A percentile compares a stretch with the other conserved stretches of the same genome.
Conservation (phyloP, 2,888 invertebrate species). For the Lochmaea crataegi region DNA sequence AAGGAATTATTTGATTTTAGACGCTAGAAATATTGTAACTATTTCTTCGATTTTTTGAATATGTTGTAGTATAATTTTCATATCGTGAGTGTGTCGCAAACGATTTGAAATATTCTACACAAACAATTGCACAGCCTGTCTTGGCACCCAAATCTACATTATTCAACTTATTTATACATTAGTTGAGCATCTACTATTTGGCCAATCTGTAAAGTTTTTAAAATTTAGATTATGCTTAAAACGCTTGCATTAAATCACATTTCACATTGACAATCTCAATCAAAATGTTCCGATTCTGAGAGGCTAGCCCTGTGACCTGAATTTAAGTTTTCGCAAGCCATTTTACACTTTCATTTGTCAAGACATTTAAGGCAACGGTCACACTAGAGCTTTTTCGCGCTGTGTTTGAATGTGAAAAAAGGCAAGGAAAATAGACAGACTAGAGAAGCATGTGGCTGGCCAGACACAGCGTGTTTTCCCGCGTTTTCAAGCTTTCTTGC, state of each 20-base stretch:
- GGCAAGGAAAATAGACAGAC: too few species aligned
- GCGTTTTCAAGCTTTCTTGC: too few species aligned
- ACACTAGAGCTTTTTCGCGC: too few species aligned
- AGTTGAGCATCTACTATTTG: slow-evolving; percentile 63
- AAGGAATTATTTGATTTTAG: slow-evolving; percentile 52
- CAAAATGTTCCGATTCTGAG: not conserved
- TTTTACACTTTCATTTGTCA: too few species aligned
- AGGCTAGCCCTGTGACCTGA: not conserved
- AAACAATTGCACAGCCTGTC: slow-evolving; percentile 55
- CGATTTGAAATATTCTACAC: slow-evolving; percentile 39
- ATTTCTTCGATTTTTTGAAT: slow-evolving; percentile 31
- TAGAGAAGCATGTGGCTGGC: too few species aligned
- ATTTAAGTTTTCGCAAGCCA: not conserved
- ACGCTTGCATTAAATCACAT: not conserved
- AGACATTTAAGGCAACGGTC: too few species aligned
- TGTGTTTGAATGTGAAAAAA: too few species aligned
- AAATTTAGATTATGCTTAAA: slow-evolving; percentile 24
- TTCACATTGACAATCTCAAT: not conserved
- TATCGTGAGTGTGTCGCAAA: slow-evolving; percentile 50
- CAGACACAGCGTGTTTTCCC: too few species aligned
- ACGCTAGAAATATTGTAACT: slow-evolving; percentile 53
- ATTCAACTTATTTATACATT: slow-evolving; percentile 45
- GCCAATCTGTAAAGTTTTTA: slow-evolving; percentile 7
- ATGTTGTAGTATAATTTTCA: slow-evolving; percentile 33
- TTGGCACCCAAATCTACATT: slow-evolving; percentile 53